Percentiles rank a stretch among this genome's conserved stretches.
phyloP scores from a whole-genome alignment of 1,140 invertebrate genomes.

The Linepithema humile region DNA sequence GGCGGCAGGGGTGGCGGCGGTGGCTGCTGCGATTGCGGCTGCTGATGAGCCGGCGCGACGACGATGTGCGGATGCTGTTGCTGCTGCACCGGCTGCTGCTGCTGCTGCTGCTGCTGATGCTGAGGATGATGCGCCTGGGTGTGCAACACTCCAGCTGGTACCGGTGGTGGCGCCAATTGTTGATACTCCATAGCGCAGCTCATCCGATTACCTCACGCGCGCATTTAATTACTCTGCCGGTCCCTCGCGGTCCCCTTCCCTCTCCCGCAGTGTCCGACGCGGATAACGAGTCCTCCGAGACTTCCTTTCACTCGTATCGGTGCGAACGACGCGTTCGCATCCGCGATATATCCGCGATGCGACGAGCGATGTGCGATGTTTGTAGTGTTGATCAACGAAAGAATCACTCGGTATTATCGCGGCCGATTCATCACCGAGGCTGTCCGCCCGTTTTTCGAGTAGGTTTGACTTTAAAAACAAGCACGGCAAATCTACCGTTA shows the following conservation, averaged over 20 bases:
- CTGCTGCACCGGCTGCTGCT: slow-evolving; percentile 73
- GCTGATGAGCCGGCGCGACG: slow-evolving; percentile 79
- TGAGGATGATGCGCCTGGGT: slow-evolving; percentile 73
- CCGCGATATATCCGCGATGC: background rate
- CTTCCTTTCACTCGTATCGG: slow-evolving; percentile 32
- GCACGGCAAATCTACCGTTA: background rate
- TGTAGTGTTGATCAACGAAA: background rate
- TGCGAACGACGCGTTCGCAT: slow-evolving; percentile 29
- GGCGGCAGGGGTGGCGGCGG: slow-evolving; percentile 72
- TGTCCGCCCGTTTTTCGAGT: slow-evolving; percentile 10
- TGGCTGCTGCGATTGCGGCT: slow-evolving; percentile 77
- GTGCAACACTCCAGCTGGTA: slow-evolving; percentile 77
- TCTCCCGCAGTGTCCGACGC: background rate
- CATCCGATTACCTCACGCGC: slow-evolving; percentile 70
- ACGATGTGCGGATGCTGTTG: slow-evolving; percentile 77
- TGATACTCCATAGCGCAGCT: slow-evolving; percentile 83
- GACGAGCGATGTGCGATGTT: background rate
- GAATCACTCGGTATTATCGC: background rate
- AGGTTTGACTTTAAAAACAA: background rate
- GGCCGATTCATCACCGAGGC: slow-evolving; percentile 35
- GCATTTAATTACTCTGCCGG: slow-evolving; percentile 64
- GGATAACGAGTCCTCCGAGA: background rate
- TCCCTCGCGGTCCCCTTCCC: slow-evolving; percentile 16
- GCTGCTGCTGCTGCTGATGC: slow-evolving; percentile 64
- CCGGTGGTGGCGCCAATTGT: slow-evolving; percentile 82